A percentile compares a stretch with the other conserved stretches of the same genome.
These are phyloP conservation scores for Cetoscarus ocellatus DNA, from an alignment of 2,797 vertebrate species.

Conservation along the genomic window DNA sequence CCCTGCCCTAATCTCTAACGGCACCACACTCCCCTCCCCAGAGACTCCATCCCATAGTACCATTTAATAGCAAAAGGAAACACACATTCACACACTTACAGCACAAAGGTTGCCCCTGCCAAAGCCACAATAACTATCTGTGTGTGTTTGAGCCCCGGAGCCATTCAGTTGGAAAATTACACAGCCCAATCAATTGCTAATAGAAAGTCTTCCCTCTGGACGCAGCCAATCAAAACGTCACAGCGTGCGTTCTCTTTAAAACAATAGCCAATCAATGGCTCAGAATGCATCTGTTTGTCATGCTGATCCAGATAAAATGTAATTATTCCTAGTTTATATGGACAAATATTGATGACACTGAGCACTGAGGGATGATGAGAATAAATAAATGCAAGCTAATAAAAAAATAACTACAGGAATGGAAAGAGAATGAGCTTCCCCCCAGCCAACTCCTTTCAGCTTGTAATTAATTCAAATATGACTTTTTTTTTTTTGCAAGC, in stretches of 20 bases:
- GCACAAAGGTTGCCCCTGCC: constrained; percentile 45
- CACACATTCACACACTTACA: constrained; percentile 47
- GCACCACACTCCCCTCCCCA: constrained; percentile 31
- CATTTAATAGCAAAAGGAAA: constrained; percentile 45
- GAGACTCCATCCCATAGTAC: constrained; percentile 61
- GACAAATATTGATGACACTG: constrained; percentile 60
- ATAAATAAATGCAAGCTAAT: constrained; percentile 62
- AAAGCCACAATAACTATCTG: constrained; percentile 57
- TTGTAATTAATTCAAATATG: constrained; percentile 77
- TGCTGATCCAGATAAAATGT: constrained; percentile 69
- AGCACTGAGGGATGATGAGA: constrained; percentile 42
- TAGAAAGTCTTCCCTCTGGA: constrained; percentile 57
- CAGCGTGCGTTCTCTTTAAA: constrained; percentile 45
- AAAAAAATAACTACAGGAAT: constrained; percentile 64
- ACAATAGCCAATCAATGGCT: constrained; percentile 71
- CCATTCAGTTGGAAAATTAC: constrained; percentile 80
- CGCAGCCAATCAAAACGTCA: constrained; percentile 61
- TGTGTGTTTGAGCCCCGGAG: constrained; percentile 36
- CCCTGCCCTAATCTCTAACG: constrained; percentile 9
- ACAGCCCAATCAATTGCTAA: constrained; percentile 77
- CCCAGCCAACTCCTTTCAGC: constrained; percentile 52
- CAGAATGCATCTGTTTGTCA: constrained; percentile 64
- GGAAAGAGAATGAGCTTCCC: constrained; percentile 39
- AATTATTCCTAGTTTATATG: constrained; percentile 71
- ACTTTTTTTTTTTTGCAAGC: constrained; percentile 57